Conservation (phyloP, 1,140 invertebrate species). For the Cyclina sinensis region DNA sequence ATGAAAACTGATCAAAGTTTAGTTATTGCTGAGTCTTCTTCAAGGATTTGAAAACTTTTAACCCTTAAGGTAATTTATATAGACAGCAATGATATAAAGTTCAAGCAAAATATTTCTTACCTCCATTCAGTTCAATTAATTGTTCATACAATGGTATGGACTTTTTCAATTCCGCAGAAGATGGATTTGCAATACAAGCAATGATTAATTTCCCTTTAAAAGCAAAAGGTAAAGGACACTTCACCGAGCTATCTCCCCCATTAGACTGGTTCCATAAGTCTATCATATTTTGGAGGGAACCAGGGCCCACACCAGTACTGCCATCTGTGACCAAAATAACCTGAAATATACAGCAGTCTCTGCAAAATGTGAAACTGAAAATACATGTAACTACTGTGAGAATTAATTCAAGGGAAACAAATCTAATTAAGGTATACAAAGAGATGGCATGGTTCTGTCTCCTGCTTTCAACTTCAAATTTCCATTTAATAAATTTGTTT, state of each 20-base stretch:
- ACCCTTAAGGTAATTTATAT: too few species aligned
- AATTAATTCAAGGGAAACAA: too few species aligned
- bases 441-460: too few species aligned
- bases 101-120: neutral
- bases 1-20: too few species aligned
- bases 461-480: too few species aligned
- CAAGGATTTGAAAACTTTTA: too few species aligned
- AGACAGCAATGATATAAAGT: too few species aligned
- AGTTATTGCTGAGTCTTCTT: too few species aligned
- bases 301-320: slow-evolving; percentile 89
- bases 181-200: slow-evolving; percentile 89
- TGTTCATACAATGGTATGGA: slow-evolving; percentile 87
- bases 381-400: too few species aligned
- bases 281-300: slow-evolving; percentile 87
- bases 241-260: slow-evolving; percentile 52
- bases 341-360: slow-evolving; percentile 90
- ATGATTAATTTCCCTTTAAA: slow-evolving; percentile 94
- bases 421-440: too few species aligned
- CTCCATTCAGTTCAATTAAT: slow-evolving; percentile 85
- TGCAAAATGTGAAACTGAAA: too few species aligned
- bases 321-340: slow-evolving; percentile 94
- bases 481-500: too few species aligned
- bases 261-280: slow-evolving; percentile 78
- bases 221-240: slow-evolving; percentile 91
- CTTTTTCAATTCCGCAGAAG: slow-evolving; percentile 82